Base-by-base conservation (phyloP, 2,113 vertebrate species). In the Myrmophylax atrothorax region DNA sequence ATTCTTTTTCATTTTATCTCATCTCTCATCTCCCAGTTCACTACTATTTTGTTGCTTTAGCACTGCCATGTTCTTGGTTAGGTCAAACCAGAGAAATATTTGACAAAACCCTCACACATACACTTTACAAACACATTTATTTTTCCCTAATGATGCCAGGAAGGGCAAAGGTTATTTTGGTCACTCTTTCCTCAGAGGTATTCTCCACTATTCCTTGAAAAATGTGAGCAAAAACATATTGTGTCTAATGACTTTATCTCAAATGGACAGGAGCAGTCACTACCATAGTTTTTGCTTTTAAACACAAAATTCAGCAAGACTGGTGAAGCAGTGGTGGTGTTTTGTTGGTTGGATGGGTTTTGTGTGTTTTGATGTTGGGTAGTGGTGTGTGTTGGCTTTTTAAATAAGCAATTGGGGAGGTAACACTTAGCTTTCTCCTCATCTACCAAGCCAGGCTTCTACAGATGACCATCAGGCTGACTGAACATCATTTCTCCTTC, bases 31-130 rank as follows among this genome's bases (percentile, higher is more conserved):
- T 89, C 37, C 44, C 23, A 46, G 6, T 59, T 87, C 33, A 58
- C 31, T 64, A 18, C 2, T 6, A 49, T 23, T 84, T 40, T 76
- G 8, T 31, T 89, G 19, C 49, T 56, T 87, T 47, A 40, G 29
- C 11, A 47, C 13, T 37, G 24, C 12, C 13, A 29, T 7, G 11
- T 17, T 88, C 25, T 67, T 62, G 6, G 18, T 50, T 74, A 75
- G 9, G 84, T 49, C 33, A 89, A 70, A 52, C 23, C 52, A 87
- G 23, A 74, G n/a, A 81, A 84, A 90, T 18, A 37, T 49, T 24
- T 50, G 47, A 67, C 11, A 63, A 58, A 37, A 58, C 3, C 0
- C 11, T 10, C 29, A 52, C 28, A 24, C 1, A 0, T 8, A 35
- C 14, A 42, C 31, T 16, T 55, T 29, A 68, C 3, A 78, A 33